Base-by-base conservation (phyloP, 2,797 vertebrate genomes). In the Serranus cabrilla region DNA sequence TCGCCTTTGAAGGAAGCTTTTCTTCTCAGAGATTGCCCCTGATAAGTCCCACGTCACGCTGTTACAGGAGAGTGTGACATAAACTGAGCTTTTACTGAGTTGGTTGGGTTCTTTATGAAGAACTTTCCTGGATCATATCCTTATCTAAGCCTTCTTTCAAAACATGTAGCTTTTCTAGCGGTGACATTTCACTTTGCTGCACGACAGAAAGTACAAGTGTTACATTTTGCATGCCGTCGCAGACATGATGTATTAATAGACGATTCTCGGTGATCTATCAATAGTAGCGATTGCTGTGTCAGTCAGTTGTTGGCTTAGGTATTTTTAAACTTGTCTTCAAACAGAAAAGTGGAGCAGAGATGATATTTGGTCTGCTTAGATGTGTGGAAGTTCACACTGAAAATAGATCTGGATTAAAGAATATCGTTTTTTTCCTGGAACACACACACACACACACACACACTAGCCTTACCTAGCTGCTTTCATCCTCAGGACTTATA, bases 291-390 rank as follows among this genome's bases (percentile, higher is more conserved):
- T 43, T 62, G 34, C 37, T 51, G 58, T 75, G 57, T 75, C 82
- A 78, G 61, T 72, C 55, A 63, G 11, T 39, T 58, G 43, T 37
- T 55, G 45, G 51, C 27, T 43, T 11, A 4, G 39, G 37, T 85
- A 84, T 87, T 85, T 91, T 84, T 73, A 69, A 70, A 51, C 17
- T 47, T 45, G 25, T 61, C 62, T 85, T 76, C 11, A 73, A 58
- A 52, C 11, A 54, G 39, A 46, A 70, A 84, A 83, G 56, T 67
- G 59, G 61, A 78, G 55, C 80, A 54, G 59, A 55, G 57, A 61
- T 71, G 56, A 62, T 82, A 34, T 59, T 55, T 64, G 43, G 42
- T 71, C 3, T 51, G 23, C 63, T 83, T 43, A 60, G 67, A 89
- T 37, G 40, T 65, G 58, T 39, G 20, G 17, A 59, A 61, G 27